Base-by-base conservation (phyloP, 2,888 invertebrate species). In the Chymomyza fuscimana region DNA sequence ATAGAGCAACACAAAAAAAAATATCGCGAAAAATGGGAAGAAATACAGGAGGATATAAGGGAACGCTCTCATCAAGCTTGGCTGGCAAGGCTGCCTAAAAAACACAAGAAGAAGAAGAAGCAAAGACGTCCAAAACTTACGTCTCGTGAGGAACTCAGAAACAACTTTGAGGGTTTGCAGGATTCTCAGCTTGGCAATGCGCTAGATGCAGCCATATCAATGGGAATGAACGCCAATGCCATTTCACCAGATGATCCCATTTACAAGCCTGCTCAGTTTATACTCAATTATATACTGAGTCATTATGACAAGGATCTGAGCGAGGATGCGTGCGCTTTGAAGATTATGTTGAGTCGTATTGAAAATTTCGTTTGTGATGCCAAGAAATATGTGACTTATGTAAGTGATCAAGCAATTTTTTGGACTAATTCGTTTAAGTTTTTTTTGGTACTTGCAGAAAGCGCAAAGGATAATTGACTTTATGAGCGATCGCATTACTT, bases 251-350 rank as follows among this genome's bases (percentile, higher is more conserved):
- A 86, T 15, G 88, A 90, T 75, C 88, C 88, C 25, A 91, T 91
- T 51, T 91, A 89, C 61, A 90, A 90, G 73, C 89, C 90, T 4
- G 92, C 91, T 0, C 88, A 89, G 46, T 91, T 88, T 36, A 92
- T 92, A 25, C 74, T 89, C 16, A 82, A 89, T 56, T 78, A 87
- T n/a, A 89, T 91, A 61, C 65, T 92, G 3, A 74, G 74, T 0
- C 88, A 85, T 4, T 89, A 90, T 52, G 69, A 85, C 22, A 79
- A 79, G n/a, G 91, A 91, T 67, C 71, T 91, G n/a, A 88, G 89
- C 40, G 72, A 74, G 0, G 87, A 91, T 67, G 67, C 72, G 12
- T 73, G 81, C n/a, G 77, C 86, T 3, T 60, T 74, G 40, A 63
- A 65, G 15, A 73, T 78, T 0, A 72, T 91, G 4, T 65, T 74